Percentiles rank a stretch among this genome's conserved stretches.
Conservation (phyloP, 2,888 invertebrate species). For the Spodoptera exigua region DNA sequence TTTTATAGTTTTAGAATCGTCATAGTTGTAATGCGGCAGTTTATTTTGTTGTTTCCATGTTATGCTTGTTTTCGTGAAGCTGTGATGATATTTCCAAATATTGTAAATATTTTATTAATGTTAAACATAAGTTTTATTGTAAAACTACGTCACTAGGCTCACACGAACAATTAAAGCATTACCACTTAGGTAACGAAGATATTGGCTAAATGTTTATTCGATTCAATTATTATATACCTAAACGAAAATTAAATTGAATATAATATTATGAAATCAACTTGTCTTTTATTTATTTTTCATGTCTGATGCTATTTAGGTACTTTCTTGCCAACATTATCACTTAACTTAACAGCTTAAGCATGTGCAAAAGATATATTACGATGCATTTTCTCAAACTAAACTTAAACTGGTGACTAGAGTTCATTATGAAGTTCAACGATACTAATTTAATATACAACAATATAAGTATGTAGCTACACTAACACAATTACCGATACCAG, state of each 20-base stretch:
- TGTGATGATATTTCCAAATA: slow-evolving; percentile 89
- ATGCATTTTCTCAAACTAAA: slow-evolving; percentile 16
- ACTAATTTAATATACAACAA: slow-evolving; percentile 36
- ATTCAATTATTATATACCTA: slow-evolving; percentile 81
- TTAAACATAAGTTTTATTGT: slow-evolving; percentile 80
- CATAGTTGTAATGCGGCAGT: slow-evolving; percentile 71
- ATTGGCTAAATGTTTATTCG: slow-evolving; percentile 89
- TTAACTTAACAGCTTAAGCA: too few relatives aligned
- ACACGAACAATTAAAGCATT: slow-evolving; percentile 84
- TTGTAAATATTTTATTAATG: slow-evolving; percentile 87
- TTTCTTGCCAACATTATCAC: too few relatives aligned
- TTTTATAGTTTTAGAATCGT: slow-evolving; percentile 83
- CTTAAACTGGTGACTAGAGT: slow-evolving; percentile 13
- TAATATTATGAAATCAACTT: slow-evolving; percentile 69
- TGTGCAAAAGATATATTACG: too few relatives aligned
- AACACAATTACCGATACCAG: slow-evolving; percentile 27
- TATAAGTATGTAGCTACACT: slow-evolving; percentile 15
- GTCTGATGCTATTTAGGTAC: background rate
- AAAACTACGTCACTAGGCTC: slow-evolving; percentile 85
- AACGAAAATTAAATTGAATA: slow-evolving; percentile 87
- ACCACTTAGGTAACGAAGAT: slow-evolving; percentile 81
- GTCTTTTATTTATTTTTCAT: slow-evolving; percentile 64
- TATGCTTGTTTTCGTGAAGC: slow-evolving; percentile 88
- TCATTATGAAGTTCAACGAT: slow-evolving; percentile 42
- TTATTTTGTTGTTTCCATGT: slow-evolving; percentile 85